Evolutionary conservation across 2,888 invertebrate genomes (phyloP), one percentile per base, ranked within the genome.

Genomic region (Plusia festucae): DNA sequence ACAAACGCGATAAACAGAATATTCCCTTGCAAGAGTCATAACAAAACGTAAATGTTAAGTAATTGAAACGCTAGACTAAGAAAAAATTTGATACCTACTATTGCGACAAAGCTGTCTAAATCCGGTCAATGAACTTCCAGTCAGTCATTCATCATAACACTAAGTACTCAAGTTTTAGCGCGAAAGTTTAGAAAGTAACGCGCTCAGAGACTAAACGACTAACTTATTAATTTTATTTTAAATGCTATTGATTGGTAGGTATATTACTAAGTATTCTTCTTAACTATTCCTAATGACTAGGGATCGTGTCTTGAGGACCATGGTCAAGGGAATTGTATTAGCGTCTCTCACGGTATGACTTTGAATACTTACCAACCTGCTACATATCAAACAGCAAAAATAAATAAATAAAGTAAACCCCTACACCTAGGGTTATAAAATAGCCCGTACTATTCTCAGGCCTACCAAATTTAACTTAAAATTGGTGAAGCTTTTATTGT

Each of bases 161-260:
- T 56, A 58, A 46, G 49, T 44, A 40, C 59, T 32, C 49, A 51
- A 70, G 49, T 70, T 70, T 74, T 72, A 65, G 53, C 57, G 71
- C 30, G 81, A 81, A 78, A 76, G 74, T 79, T 81, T 81, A 82
- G 82, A 82, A 82, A 82, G 82, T 78, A 13, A 46, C n/a, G 24
- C 49, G 58, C 46, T 73, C 40, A 61, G 59, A 60, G 16, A 60
- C 60, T 66, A 51, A 58, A 32, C 60, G 24, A 3, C 63, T 56
- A 56, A 53, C 27, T 49, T 34, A 40, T 40, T 40, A 40, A 40
- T n/a, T 5, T 5, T n/a, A 40, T 40, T n/a, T 34, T 40, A 40
- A n/a, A n/a, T 7, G 40, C 5, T 40, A n/a, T 5, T 5, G n/a
- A n/a, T 7, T 40, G n/a, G n/a, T 5, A 4, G 1, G 4, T 13